Percentiles rank a stretch among this genome's conserved stretches.
These are phyloP conservation scores for Bhutanitis thaidina DNA, from an alignment of 2,888 invertebrate genomes.

Conservation along the genomic window DNA sequence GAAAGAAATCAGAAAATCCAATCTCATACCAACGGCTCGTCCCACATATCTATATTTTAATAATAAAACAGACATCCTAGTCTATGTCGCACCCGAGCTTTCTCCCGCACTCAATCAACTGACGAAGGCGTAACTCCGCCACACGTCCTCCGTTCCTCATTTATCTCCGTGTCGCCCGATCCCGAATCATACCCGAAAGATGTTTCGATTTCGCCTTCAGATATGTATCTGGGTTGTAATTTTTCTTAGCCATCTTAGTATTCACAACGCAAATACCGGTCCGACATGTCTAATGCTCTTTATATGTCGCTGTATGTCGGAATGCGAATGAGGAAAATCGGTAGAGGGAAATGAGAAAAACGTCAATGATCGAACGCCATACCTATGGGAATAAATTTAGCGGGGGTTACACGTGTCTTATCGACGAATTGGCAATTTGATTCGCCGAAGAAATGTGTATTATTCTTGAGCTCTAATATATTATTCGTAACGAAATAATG, in stretches of 20 bases:
- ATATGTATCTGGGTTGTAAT: constrained; percentile 61
- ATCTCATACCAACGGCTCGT: neutral
- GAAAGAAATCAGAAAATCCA: neutral
- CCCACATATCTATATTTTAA: neutral
- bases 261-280: constrained; percentile 43
- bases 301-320: constrained; percentile 26
- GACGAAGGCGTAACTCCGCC: constrained; percentile 31
- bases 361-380: constrained; percentile 75
- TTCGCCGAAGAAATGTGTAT: constrained; percentile 20
- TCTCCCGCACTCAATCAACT: constrained; percentile 37
- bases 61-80: constrained; percentile 2
- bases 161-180: constrained; percentile 50
- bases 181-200: constrained; percentile 52
- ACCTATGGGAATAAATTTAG: constrained; percentile 75
- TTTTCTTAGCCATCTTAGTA: constrained; percentile 48
- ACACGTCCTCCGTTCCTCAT: constrained; percentile 41
- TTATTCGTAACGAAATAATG: constrained; percentile 19
- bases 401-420: constrained; percentile 54
- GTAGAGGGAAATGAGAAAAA: constrained; percentile 45
- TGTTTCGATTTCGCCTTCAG: constrained; percentile 52
- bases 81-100: constrained; percentile 21
- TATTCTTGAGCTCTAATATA: constrained; percentile 15
- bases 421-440: constrained; percentile 60
- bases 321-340: constrained; percentile 35
- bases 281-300: constrained; percentile 49